phyloP scores from a whole-genome alignment of 2,888 invertebrate species.

The Clitarchus hookeri region DNA sequence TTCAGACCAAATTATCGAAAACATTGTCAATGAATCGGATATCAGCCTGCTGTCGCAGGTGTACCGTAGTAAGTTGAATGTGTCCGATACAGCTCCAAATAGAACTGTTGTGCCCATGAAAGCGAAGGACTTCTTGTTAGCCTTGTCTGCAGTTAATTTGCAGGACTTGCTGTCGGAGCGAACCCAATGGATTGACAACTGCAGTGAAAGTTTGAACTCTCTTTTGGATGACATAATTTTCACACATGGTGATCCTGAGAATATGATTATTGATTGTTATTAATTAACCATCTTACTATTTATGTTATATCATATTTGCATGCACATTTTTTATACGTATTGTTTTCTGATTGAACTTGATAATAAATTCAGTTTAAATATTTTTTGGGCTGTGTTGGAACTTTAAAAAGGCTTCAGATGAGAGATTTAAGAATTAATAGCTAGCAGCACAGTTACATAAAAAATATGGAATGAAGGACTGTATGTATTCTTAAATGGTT shows the following conservation, averaged over 20 bases:
- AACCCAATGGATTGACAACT: slow-evolving; percentile 68
- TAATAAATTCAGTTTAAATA: no score
- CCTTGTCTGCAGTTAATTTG: slow-evolving; percentile 63
- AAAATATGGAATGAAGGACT: no score
- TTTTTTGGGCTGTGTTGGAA: no score
- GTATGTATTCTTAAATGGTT: no score
- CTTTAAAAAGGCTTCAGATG: no score
- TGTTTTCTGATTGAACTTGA: no score
- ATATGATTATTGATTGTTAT: slow-evolving; percentile 74
- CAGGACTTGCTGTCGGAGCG: slow-evolving; percentile 64
- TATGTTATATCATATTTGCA: no score
- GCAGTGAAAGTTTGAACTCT: slow-evolving; percentile 69
- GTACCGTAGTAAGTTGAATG: slow-evolving; percentile 60
- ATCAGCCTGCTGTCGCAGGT: slow-evolving; percentile 65
- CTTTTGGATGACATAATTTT: slow-evolving; percentile 75
- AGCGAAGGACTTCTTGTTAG: slow-evolving; percentile 60
- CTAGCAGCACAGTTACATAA: no score
- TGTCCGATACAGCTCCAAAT: slow-evolving; percentile 41
- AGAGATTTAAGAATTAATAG: no score
- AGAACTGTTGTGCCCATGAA: background rate
- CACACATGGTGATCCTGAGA: slow-evolving; percentile 58
- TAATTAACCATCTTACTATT: slow-evolving; percentile 48
- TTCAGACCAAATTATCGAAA: slow-evolving; percentile 61
- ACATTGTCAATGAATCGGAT: slow-evolving; percentile 67
- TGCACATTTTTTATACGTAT: no score